Evolutionary conservation across 2,888 invertebrate species (phyloP).

Genomic region (Temnothorax rugatulus): DNA sequence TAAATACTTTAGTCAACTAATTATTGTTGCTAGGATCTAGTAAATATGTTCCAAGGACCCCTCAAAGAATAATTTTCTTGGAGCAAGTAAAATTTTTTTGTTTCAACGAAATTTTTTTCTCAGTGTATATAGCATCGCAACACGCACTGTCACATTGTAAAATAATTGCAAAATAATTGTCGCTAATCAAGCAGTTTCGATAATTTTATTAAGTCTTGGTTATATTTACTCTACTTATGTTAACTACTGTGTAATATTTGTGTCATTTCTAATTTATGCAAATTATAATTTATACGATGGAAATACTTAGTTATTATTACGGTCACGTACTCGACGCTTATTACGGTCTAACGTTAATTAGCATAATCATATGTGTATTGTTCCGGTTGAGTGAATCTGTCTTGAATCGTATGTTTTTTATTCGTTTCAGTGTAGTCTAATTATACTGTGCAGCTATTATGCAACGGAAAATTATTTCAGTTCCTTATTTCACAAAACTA

Average conservation of each 20-base stretch:
- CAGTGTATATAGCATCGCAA: background rate
- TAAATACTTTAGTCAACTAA: too few species aligned
- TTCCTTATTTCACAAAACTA: constrained; percentile 15
- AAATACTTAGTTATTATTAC: background rate
- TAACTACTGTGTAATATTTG: constrained; percentile 11
- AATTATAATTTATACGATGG: constrained; percentile 18
- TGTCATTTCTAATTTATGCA: constrained; percentile 45
- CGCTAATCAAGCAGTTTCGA: background rate
- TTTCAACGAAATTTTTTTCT: too few species aligned
- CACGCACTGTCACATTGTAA: background rate
- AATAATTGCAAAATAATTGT: constrained; percentile 2
- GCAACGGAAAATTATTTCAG: constrained; percentile 4
- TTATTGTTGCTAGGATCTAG: too few species aligned
- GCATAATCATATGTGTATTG: constrained; percentile 47
- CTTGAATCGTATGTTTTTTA: background rate
- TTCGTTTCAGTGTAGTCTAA: constrained; percentile 17
- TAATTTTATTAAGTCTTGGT: constrained; percentile 23
- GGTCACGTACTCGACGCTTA: constrained; percentile 5
- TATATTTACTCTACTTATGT: background rate
- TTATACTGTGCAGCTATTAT: background rate
- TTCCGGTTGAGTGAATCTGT: constrained; percentile 28
- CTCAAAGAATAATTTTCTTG: too few species aligned
- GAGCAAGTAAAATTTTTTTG: too few species aligned
- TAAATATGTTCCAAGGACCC: too few species aligned
- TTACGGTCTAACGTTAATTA: constrained; percentile 31